phyloP scores from a whole-genome alignment of 2,888 invertebrate species.

The Agapostemon virescens region DNA sequence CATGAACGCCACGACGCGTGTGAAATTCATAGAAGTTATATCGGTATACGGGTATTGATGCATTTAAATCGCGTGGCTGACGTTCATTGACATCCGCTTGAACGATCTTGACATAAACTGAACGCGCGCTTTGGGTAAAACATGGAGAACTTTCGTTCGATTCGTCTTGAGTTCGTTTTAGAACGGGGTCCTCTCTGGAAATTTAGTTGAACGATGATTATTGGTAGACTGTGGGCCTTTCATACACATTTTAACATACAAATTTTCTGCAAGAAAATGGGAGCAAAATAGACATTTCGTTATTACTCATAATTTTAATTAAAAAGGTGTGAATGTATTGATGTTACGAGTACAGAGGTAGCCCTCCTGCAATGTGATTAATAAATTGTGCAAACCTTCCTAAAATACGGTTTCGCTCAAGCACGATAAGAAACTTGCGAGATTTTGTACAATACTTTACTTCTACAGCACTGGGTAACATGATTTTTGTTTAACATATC shows the following conservation, averaged over 20 bases:
- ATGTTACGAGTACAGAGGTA: too few species aligned
- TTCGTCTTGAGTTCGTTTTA: background rate
- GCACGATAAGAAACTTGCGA: too few species aligned
- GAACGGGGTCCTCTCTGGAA: background rate
- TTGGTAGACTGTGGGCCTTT: background rate
- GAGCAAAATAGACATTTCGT: background rate
- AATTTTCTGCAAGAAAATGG: background rate
- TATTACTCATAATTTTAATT: background rate
- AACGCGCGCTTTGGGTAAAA: background rate
- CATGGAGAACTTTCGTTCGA: background rate
- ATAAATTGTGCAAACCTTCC: too few species aligned
- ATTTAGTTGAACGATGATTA: background rate
- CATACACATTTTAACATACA: background rate
- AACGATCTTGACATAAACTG: background rate
- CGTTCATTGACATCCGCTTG: constrained; percentile 25
- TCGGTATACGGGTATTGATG: constrained; percentile 59
- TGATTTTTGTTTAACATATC: too few species aligned
- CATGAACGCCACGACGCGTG: constrained; percentile 39
- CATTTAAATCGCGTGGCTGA: constrained; percentile 34
- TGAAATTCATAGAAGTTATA: constrained; percentile 47
- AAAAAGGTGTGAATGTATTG: background rate
- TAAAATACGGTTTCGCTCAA: too few species aligned
- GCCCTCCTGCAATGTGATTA: too few species aligned
- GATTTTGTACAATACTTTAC: too few species aligned
- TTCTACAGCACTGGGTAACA: too few species aligned